Evolutionary conservation across 37 sponge, comb jelly and placozoan genomes (phyloP).

Genomic region (Agelas oroides): DNA sequence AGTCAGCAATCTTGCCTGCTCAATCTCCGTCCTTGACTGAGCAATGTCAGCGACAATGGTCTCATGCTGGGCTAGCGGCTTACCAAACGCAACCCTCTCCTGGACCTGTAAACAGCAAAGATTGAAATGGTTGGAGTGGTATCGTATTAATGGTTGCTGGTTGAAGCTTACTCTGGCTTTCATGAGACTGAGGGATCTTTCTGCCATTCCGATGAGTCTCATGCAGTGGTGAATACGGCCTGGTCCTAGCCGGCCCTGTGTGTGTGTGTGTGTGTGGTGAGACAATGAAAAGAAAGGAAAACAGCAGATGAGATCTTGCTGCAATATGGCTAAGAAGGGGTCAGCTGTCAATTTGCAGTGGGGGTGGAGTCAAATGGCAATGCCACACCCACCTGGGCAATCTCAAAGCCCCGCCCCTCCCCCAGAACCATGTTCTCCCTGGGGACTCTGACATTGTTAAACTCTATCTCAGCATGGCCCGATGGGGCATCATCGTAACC

Average conservation of each 20-base stretch:
- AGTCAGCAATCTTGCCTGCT: slow-evolving; percentile 86
- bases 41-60: slow-evolving; percentile 74
- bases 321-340: too few relatives aligned
- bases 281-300: too few relatives aligned
- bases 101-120: slow-evolving; percentile 55
- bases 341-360: too few relatives aligned
- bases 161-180: slow-evolving; percentile 49
- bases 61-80: slow-evolving; percentile 62
- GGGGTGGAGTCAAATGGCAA: too few relatives aligned
- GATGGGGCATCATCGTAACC: slow-evolving; percentile 81
- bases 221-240: slow-evolving; percentile 97
- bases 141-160: too few relatives aligned
- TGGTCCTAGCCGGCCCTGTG: slow-evolving; percentile 86
- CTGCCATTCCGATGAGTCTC: slow-evolving; percentile 93
- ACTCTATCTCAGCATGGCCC: slow-evolving; percentile 75
- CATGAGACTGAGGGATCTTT: slow-evolving; percentile 80
- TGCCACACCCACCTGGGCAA: slow-evolving; percentile 81
- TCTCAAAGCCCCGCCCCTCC: slow-evolving; percentile 95
- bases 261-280: too few relatives aligned
- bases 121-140: too few relatives aligned
- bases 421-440: slow-evolving; percentile 76
- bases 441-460: slow-evolving; percentile 79
- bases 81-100: slow-evolving; percentile 79
- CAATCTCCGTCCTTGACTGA: slow-evolving; percentile 80
- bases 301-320: too few relatives aligned